Conservation (phyloP, 2,113 vertebrate species). For the Oncorhynchus keta region DNA sequence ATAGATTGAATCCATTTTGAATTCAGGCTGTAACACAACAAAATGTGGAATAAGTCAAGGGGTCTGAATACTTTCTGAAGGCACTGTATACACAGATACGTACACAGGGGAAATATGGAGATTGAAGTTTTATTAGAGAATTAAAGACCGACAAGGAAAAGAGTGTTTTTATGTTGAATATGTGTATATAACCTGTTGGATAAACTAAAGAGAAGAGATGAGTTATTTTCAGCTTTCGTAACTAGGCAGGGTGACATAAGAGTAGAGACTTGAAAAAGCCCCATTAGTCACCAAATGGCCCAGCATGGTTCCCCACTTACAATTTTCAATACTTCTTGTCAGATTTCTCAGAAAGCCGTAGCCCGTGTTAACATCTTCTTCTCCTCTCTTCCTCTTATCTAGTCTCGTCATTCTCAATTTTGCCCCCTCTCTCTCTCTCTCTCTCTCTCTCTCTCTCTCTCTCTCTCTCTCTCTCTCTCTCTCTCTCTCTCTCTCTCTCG, state of each 20-base stretch:
- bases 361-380: constrained; percentile 7
- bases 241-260: constrained; percentile 38
- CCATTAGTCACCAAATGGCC: constrained; percentile 61
- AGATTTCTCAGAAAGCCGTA: background rate
- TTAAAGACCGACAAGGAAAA: no score
- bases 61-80: no score
- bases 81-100: background rate
- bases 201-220: no score
- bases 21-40: no score
- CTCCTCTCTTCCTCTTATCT: background rate
- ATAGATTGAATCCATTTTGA: no score
- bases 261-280: constrained; percentile 30
- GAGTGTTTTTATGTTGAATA: no score
- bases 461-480: background rate
- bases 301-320: constrained; percentile 40
- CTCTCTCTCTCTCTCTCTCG: constrained; percentile 24
- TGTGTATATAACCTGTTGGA: no score
- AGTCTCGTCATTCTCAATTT: background rate
- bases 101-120: background rate
- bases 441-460: constrained; percentile 18
- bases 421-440: constrained; percentile 19
- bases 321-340: no score
- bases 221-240: background rate
- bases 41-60: no score
- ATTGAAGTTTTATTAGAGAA: background rate